Evolutionary conservation across 2,888 invertebrate species (phyloP), one percentile per base, ranked within the genome.

Genomic region (Ennomos quercinarius): DNA sequence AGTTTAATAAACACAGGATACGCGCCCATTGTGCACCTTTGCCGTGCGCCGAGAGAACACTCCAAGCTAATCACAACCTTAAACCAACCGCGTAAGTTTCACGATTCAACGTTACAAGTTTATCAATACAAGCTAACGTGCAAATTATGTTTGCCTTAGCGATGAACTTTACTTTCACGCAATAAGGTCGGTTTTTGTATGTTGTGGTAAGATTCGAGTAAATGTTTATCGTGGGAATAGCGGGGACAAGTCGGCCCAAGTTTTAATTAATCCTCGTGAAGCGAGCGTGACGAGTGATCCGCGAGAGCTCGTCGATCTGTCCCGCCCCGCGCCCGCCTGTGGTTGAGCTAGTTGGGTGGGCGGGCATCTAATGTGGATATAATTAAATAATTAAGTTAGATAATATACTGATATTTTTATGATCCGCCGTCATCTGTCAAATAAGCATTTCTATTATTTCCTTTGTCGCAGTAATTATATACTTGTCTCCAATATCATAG

Each of bases 201-300:
- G 27, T 27, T 6, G 27, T 40, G 55, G 11, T n/a, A 3, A 9
- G 43, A 9, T 36, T 13, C 35, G 46, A 48, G 48, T 42, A 53
- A 58, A 62, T 62, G 62, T 62, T 57, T 55, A 62, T 47, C 49
- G 43, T 49, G 61, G 67, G 59, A 63, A 58, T 51, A 59, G 59
- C 53, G 57, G 35, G 63, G 49, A 63, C 63, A 63, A 57, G 49
- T 44, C 49, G 61, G 60, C 50, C 44, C 61, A 71, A 74, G 68
- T 71, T 74, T 71, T 74, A 71, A 74, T 74, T 66, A 74, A 70
- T 67, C 69, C 58, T 57, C 67, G 66, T 53, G 64, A 66, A 63
- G 67, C 64, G 57, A 55, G 56, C 57, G 51, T 39, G 50, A 43
- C 60, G 57, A 52, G 60, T 42, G 45, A 57, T 46, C 27, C 10